Percentiles rank a stretch among this genome's conserved stretches.
These are phyloP conservation scores for Leptogaster cylindrica DNA, from an alignment of 2,888 invertebrate genomes.

Conservation along the genomic window DNA sequence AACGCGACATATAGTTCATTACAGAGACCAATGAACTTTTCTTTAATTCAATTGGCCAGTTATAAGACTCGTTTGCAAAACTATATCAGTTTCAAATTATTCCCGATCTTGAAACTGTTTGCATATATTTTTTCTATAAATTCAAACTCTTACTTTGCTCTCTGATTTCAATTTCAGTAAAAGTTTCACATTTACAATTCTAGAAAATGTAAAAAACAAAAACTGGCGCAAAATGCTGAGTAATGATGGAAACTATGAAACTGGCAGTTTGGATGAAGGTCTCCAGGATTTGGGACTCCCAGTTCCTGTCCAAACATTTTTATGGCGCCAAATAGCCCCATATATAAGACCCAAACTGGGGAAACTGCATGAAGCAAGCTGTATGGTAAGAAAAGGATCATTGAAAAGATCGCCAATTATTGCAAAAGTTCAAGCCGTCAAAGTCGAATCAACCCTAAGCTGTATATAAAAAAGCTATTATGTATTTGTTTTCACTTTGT, in stretches of 20 bases:
- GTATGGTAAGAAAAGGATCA: constrained; percentile 77
- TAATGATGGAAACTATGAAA: constrained; percentile 40
- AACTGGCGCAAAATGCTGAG: constrained; percentile 12
- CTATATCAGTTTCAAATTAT: too few species aligned
- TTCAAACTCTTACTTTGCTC: too few species aligned
- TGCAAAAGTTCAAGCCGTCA: not conserved
- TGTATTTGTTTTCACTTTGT: constrained; percentile 33
- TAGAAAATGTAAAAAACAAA: constrained; percentile 24
- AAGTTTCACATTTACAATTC: too few species aligned
- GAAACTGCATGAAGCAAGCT: constrained; percentile 95
- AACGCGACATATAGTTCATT: too few species aligned
- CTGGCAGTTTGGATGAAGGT: constrained; percentile 65
- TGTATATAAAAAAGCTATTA: constrained; percentile 43
- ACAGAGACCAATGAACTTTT: too few species aligned
- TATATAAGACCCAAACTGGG: constrained; percentile 95
- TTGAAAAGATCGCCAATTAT: not conserved
- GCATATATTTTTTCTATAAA: too few species aligned
- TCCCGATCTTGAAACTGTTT: too few species aligned
- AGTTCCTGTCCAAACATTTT: constrained; percentile 94
- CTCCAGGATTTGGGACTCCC: constrained; percentile 82
- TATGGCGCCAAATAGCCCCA: constrained; percentile 97
- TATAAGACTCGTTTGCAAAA: too few species aligned
- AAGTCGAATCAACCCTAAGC: constrained; percentile 11
- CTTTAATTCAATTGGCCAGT: too few species aligned
- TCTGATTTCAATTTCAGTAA: too few species aligned